Evolutionary conservation across 92 coral and sea anemone species (phyloP).

Genomic region (Siderastrea siderea): DNA sequence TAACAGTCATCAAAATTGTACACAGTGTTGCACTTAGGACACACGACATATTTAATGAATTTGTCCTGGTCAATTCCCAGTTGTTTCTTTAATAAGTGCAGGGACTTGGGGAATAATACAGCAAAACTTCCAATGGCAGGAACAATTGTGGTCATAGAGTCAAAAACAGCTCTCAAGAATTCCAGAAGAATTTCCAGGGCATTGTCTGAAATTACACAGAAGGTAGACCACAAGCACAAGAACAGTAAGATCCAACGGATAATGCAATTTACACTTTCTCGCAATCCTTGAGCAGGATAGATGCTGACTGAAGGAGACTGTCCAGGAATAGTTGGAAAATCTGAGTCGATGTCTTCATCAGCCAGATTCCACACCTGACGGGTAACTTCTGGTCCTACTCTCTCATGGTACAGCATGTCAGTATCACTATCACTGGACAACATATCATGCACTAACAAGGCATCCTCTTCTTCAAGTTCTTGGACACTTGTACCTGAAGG

Average conservation of each 20-base stretch:
- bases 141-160: constrained; percentile 49
- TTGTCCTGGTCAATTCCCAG: constrained; percentile 74
- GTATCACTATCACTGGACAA: constrained; percentile 14
- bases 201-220: constrained; percentile 80
- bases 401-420: constrained; percentile 32
- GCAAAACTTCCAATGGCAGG: constrained; percentile 58
- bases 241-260: constrained; percentile 60
- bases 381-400: constrained; percentile 22
- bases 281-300: constrained; percentile 16
- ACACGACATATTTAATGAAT: constrained; percentile 75
- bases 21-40: constrained; percentile 65
- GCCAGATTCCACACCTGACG: constrained; percentile 26
- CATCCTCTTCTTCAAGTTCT: constrained; percentile 41
- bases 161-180: constrained; percentile 54
- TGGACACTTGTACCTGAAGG: constrained; percentile 11
- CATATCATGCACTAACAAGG: constrained; percentile 19
- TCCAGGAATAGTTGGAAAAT: constrained; percentile 14
- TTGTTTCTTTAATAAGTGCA: constrained; percentile 53
- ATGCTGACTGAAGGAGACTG: constrained; percentile 25
- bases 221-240: constrained; percentile 80
- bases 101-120: constrained; percentile 35
- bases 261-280: constrained; percentile 25
- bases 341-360: constrained; percentile 37
- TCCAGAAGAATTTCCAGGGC: constrained; percentile 68
- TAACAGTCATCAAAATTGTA: constrained; percentile 77